phyloP scores from a whole-genome alignment of 2,113 vertebrate genomes.

The Perca schrenkii region DNA sequence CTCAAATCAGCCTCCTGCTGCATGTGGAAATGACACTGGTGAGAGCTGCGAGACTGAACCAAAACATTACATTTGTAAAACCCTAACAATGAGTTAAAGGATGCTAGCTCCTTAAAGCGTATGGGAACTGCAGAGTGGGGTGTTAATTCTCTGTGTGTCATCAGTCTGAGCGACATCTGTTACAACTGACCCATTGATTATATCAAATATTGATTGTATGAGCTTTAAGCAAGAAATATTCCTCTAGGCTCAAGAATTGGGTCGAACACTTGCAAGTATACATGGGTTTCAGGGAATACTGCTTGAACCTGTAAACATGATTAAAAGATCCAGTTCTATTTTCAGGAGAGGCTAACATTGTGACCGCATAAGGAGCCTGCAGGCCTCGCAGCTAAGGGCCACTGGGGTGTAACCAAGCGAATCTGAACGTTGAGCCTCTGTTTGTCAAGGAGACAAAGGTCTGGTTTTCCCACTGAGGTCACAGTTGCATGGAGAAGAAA shows the following conservation, averaged over 20 bases:
- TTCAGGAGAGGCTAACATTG: slow-evolving; percentile 51
- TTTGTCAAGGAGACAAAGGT: slow-evolving; percentile 84
- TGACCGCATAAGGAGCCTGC: slow-evolving; percentile 56
- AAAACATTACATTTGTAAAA: not conserved
- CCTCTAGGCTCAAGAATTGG: not conserved
- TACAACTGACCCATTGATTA: not conserved
- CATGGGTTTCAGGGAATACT: not conserved
- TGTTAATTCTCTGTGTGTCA: not conserved
- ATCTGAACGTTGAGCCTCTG: slow-evolving; percentile 79
- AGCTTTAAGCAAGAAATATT: slow-evolving; percentile 4
- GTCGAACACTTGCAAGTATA: not conserved
- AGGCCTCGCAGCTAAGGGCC: slow-evolving; percentile 57
- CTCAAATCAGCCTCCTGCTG: not conserved
- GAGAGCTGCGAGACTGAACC: not conserved
- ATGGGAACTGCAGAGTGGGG: not conserved
- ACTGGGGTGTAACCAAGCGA: slow-evolving; percentile 79
- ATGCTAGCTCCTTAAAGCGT: not conserved
- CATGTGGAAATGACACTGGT: not conserved
- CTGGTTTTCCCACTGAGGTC: slow-evolving; percentile 79
- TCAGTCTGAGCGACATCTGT: not conserved
- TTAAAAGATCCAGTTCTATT: slow-evolving; percentile 42
- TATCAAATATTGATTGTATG: not conserved
- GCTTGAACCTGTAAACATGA: slow-evolving; percentile 21
- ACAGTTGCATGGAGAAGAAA: slow-evolving; percentile 85
- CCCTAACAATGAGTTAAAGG: not conserved